phyloP scores from a whole-genome alignment of 2,888 invertebrate species.

The Tenthredo mesomela region DNA sequence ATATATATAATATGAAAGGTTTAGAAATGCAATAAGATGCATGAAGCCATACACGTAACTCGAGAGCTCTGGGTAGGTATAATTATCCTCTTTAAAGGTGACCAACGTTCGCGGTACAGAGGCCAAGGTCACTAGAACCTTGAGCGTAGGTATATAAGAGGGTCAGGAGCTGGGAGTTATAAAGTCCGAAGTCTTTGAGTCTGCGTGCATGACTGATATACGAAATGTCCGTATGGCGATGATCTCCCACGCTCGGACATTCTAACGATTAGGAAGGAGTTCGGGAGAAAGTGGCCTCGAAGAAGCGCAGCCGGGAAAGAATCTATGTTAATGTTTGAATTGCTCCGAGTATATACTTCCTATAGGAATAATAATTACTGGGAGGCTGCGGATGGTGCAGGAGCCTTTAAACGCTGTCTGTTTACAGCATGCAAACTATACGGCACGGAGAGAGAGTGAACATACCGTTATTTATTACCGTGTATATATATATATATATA shows the following conservation, averaged over 20 bases:
- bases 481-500: neutral
- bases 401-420: neutral
- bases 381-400: neutral
- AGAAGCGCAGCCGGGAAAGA: constrained; percentile 63
- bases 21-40: neutral
- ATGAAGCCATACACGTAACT: neutral
- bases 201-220: neutral
- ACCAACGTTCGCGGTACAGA: neutral
- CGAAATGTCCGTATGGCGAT: neutral
- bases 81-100: constrained; percentile 20
- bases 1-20: neutral
- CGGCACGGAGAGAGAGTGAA: constrained; percentile 19
- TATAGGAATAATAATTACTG: constrained; percentile 12
- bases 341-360: neutral
- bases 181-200: neutral
- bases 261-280: constrained; percentile 55
- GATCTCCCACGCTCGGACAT: constrained; percentile 66
- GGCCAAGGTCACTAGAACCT: constrained; percentile 36
- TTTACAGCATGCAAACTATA: neutral
- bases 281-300: constrained; percentile 70
- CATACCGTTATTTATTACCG: neutral
- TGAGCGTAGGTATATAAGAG: constrained; percentile 20
- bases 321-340: constrained; percentile 68
- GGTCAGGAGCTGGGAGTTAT: neutral
- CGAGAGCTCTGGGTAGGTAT: neutral